Conservation (phyloP, 2,888 invertebrate genomes). For the Seira sanloemensis region DNA sequence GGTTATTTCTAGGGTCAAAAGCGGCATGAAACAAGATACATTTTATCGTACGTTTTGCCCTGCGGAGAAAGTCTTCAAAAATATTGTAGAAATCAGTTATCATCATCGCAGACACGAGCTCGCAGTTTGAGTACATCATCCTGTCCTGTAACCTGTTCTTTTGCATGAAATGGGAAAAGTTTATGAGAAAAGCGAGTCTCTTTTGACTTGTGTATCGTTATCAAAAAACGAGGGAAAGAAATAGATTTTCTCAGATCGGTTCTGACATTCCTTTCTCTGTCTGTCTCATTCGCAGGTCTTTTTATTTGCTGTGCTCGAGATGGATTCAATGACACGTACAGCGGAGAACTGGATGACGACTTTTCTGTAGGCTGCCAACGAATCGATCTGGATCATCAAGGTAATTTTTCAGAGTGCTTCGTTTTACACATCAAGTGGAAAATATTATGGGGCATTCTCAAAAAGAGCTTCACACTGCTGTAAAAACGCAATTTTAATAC, state of each 20-base stretch:
- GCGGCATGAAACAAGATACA: no score
- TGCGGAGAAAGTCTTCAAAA: not conserved
- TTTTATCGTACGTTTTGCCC: no score
- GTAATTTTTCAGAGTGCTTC: slow-evolving; percentile 49
- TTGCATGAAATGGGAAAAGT: not conserved
- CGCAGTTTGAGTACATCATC: no score
- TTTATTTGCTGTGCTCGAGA: slow-evolving; percentile 64
- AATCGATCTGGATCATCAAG: slow-evolving; percentile 68
- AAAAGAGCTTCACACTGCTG: no score
- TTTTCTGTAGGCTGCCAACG: slow-evolving; percentile 56
- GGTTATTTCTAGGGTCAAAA: no score
- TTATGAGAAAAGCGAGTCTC: not conserved
- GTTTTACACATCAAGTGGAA: not conserved
- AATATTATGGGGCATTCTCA: no score
- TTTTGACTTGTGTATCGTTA: not conserved
- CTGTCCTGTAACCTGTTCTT: not conserved
- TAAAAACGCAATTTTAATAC: no score
- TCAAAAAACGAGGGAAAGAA: not conserved
- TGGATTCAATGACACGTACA: slow-evolving; percentile 63
- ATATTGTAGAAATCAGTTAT: no score
- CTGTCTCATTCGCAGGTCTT: slow-evolving; percentile 43
- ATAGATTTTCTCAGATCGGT: not conserved
- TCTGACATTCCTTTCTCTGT: not conserved
- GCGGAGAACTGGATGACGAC: slow-evolving; percentile 49
- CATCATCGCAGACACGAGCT: no score